Evolutionary conservation across 2,797 vertebrate species (phyloP), one percentile per base, ranked within the genome.

Genomic region (Oophaga sylvatica): DNA sequence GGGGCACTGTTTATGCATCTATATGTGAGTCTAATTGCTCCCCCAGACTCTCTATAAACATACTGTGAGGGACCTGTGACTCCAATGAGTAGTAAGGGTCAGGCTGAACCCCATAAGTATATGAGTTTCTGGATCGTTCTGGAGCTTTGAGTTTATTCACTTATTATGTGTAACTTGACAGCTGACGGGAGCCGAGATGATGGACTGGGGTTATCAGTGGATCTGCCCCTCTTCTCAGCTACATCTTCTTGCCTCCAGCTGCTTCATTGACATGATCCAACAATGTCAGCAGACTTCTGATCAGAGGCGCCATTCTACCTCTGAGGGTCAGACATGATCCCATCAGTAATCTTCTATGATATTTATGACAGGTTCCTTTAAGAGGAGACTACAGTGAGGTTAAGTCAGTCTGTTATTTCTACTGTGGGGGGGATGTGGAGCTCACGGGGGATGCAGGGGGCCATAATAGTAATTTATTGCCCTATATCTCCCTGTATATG

Each of bases 161-260:
- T 79, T 79, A 68, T 67, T 35, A 15, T n/a, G 48, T 67, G 29
- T 10, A 70, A 48, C 59, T 53, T 81, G 79, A 65, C 41, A 56
- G 83, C 83, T 85, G 83, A 73, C 70, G 45, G 68, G 20, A 20
- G 59, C 9, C 2, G 8, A 11, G 53, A 59, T 71, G 67, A 76
- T 87, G 45, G 57, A 67, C 60, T 15, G 70, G 48, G 81, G 60
- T 77, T 79, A 79, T 78, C 81, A 59, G 1, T 29, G 29, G n/a
- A 78, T 82, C 62, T 62, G 87, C 76, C 29, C 68, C 71, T 70
- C 81, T 81, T 80, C 57, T 81, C 87, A 82, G 22, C 45, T 56
- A 22, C 45, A 35, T 35, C 16, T 56, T 79, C 31, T 85, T 79
- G 79, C 85, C 73, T 71, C 75, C 35, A 70, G 85, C 81, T 29